Conservation (phyloP, 2,888 invertebrate species). For the Tetrapedia diversipes region DNA sequence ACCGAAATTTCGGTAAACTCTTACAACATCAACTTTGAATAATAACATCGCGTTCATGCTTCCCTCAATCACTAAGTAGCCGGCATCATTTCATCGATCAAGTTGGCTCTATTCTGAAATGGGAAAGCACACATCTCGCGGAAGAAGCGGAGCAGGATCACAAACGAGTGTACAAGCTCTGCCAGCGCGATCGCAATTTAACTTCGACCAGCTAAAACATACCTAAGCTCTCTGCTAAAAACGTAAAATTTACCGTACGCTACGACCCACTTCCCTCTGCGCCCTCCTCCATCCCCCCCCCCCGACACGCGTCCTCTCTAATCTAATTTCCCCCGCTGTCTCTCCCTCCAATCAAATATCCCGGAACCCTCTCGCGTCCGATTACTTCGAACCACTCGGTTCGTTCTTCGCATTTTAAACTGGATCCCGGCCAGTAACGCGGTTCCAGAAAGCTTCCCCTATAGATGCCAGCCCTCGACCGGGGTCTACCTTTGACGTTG, state of each 20-base stretch:
- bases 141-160: constrained; percentile 1
- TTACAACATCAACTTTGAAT: not conserved
- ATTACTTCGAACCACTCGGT: constrained; percentile 32
- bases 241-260: constrained; percentile 35
- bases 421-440: constrained; percentile 47
- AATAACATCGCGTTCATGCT: not conserved
- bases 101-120: not conserved
- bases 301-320: not conserved
- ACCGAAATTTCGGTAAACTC: no score
- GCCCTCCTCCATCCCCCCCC: not conserved
- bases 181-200: constrained; percentile 34
- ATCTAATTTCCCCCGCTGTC: constrained; percentile 31
- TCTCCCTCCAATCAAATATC: constrained; percentile 32
- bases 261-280: constrained; percentile 28
- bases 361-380: constrained; percentile 20
- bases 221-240: constrained; percentile 13
- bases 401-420: constrained; percentile 29
- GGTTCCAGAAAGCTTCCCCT: not conserved
- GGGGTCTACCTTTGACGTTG: constrained; percentile 21
- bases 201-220: constrained; percentile 23
- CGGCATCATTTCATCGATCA: not conserved
- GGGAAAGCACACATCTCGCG: not conserved
- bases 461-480: constrained; percentile 9
- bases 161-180: constrained; percentile 10
- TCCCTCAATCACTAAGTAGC: not conserved